These are phyloP conservation scores for Nothobranchius kuhntae DNA, from an alignment of 2,113 vertebrate species.

Conservation along the genomic window DNA sequence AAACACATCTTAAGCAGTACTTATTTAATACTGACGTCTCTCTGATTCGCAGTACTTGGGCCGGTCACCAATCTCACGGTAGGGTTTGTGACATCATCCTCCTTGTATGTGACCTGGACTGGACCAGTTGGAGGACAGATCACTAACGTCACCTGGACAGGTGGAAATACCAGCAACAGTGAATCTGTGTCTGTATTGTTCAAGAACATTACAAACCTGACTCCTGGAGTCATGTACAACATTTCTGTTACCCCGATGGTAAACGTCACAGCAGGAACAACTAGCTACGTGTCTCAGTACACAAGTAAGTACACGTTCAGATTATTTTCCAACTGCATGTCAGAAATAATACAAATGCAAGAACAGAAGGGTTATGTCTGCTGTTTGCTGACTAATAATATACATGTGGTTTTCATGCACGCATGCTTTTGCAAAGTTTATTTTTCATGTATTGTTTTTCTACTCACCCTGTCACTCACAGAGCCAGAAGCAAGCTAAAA, in stretches of 20 bases:
- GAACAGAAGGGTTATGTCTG: neutral
- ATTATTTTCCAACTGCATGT: neutral
- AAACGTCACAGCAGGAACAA: fast-evolving
- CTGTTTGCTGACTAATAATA: neutral
- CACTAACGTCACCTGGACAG: conserved; percentile 34
- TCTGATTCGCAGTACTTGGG: conserved; percentile 7
- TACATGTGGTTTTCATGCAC: too few relatives aligned
- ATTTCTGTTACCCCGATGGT: conserved; percentile 9
- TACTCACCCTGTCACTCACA: neutral
- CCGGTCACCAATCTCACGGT: neutral
- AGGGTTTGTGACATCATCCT: conserved; percentile 13
- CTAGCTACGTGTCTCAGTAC: fast-evolving
- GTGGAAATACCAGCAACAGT: fast-evolving
- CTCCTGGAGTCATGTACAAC: conserved; percentile 26
- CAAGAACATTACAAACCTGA: conserved; percentile 19
- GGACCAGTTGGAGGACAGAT: conserved; percentile 17
- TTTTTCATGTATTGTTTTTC: neutral
- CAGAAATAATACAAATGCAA: too few relatives aligned
- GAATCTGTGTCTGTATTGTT: fast-evolving
- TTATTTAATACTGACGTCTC: neutral
- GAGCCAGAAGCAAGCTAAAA: neutral
- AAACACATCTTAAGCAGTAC: too few relatives aligned
- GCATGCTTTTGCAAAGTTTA: neutral
- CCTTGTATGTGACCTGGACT: conserved; percentile 32
- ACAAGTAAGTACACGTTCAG: conserved; percentile 34